Percentiles rank a stretch among this genome's conserved stretches.
Evolutionary conservation across 53 echinoderm and acorn worm species (phyloP).

Genomic region (Paracentrotus lividus): DNA sequence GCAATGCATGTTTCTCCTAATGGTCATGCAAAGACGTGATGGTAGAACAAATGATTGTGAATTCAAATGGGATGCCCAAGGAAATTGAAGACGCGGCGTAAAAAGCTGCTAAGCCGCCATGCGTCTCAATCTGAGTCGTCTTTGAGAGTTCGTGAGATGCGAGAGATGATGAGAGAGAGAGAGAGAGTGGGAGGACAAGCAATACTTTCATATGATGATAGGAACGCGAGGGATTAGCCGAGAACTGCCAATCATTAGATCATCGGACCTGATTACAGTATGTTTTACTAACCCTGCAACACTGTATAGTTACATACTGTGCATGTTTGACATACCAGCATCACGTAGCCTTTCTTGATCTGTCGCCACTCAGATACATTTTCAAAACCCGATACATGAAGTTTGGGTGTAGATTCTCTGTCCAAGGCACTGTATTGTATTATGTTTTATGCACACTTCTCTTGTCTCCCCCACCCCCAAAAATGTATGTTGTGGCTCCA

Average conservation of each 20-base stretch:
- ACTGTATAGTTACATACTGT: neutral
- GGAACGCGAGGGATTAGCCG: constrained; percentile 37
- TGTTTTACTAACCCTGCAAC: neutral
- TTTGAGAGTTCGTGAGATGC: neutral
- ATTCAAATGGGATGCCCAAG: constrained; percentile 13
- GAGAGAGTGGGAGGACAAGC: neutral
- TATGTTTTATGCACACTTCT: too few species aligned
- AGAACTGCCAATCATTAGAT: constrained; percentile 45
- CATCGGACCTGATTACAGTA: constrained; percentile 8
- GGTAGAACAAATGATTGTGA: constrained; percentile 39
- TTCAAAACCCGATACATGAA: neutral
- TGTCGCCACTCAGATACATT: neutral
- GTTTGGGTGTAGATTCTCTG: too few species aligned
- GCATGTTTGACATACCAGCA: neutral
- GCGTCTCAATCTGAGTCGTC: neutral
- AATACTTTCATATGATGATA: neutral
- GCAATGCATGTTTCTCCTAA: neutral
- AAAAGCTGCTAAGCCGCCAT: neutral
- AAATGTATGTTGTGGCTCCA: too few species aligned
- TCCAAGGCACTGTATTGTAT: too few species aligned
- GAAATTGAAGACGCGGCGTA: neutral
- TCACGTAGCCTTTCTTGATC: neutral
- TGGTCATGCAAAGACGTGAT: constrained; percentile 38
- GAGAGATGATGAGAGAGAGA: neutral
- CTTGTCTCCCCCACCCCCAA: too few species aligned